Percentiles rank a stretch among this genome's conserved stretches.
Evolutionary conservation across 2,797 vertebrate species (phyloP).

Genomic region (Catharus ustulatus): DNA sequence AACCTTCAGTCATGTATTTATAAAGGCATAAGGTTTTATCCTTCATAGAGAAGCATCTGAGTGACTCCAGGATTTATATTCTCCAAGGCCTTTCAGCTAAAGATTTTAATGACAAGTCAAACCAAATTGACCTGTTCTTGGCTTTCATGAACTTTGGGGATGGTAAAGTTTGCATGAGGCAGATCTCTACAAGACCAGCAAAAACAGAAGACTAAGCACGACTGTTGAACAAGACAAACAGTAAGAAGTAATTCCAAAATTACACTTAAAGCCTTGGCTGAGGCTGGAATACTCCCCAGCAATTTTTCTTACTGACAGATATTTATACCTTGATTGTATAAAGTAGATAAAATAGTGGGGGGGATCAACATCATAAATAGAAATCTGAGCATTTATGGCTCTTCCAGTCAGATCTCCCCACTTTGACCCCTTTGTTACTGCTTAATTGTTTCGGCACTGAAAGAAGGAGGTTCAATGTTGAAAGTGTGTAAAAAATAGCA

Average conservation of each 20-base stretch:
- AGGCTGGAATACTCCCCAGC: neutral
- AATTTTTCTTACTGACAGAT: neutral
- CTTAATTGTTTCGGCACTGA: neutral
- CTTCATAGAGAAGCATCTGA: neutral
- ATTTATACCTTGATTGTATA: neutral
- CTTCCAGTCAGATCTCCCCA: rapidly evolving
- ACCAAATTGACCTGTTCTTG: neutral
- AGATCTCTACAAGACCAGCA: neutral
- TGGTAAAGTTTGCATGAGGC: neutral
- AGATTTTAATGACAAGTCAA: neutral
- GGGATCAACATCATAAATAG: neutral
- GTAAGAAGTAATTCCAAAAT: neutral
- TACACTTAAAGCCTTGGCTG: neutral
- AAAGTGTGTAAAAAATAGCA: neutral
- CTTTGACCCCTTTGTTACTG: neutral
- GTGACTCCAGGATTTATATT: neutral
- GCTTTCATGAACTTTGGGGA: neutral
- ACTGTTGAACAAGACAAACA: no score
- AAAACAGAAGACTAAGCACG: neutral
- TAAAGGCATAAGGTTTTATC: neutral
- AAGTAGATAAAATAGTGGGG: neutral
- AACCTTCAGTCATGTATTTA: rapidly evolving
- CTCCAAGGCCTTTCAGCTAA: neutral
- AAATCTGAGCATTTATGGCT: neutral
- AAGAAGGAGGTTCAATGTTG: neutral